Evolutionary conservation across 2,888 invertebrate genomes (phyloP).

Genomic region (Drosophila sordidapex): DNA sequence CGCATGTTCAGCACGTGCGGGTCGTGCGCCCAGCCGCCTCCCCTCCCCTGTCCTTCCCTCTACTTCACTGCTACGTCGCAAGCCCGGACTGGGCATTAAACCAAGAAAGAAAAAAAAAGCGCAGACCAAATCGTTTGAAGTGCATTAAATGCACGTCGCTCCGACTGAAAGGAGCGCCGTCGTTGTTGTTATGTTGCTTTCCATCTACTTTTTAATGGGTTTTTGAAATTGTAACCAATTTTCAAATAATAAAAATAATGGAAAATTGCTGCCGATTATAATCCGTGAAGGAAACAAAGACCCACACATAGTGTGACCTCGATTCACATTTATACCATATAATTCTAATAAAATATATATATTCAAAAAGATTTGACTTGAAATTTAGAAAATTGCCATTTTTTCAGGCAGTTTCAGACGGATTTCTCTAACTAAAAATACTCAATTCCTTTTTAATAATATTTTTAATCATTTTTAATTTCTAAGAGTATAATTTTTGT

Average conservation of each 20-base stretch:
- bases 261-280: conserved; percentile 55
- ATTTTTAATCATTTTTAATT: neutral
- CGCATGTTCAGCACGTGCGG: conserved; percentile 84
- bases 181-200: conserved; percentile 20
- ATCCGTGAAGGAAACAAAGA: conserved; percentile 24
- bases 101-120: conserved; percentile 26
- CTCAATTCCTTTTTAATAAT: neutral
- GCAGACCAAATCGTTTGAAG: conserved; percentile 70
- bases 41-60: neutral
- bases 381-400: neutral
- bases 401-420: neutral
- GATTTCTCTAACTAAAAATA: neutral
- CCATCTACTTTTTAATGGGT: conserved; percentile 61
- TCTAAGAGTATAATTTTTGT: neutral
- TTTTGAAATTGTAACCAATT: conserved; percentile 67
- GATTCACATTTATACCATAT: neutral
- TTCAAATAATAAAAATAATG: conserved; percentile 62
- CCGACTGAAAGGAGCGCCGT: conserved; percentile 41
- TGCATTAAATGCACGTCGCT: conserved; percentile 72
- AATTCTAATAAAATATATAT: neutral
- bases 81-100: conserved; percentile 10
- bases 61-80: neutral
- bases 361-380: neutral
- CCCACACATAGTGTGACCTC: neutral
- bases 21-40: conserved; percentile 66